Base-by-base conservation (phyloP, 1,140 invertebrate species). In the Trinorchestia longiramus region DNA sequence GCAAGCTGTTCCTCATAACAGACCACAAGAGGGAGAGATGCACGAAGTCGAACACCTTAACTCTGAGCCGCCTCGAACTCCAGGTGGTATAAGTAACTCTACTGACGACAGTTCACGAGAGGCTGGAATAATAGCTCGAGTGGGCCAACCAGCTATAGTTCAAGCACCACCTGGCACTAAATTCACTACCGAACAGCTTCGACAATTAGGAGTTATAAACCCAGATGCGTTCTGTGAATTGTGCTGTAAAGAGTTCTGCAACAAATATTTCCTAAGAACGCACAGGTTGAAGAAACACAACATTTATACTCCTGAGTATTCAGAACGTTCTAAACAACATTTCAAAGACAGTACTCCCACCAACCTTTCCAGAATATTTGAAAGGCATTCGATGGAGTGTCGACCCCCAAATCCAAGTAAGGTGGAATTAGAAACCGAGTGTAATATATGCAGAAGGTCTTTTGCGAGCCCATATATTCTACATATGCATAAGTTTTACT, bases 181-280 rank as follows among this genome's bases (percentile, higher is more conserved):
- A 77, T 98, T 96, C 98, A 98, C 97, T 98, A 98, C 97, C 97
- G 98, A 98, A 95, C 98, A 98, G 43, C 97, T 99, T 28, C 98
- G 98, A 4, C 98, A 98, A 96, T 97, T 99, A 47, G 98, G 98
- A 23, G 98, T 99, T 0, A 98, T 98, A 96, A 99, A 99, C 97
- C 98, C 98, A 1, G 98, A 99, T 97, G 98, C 98, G 36, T 99
- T 99, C 97, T 99, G 99, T 97, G 99, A 99, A 97, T 98, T 99
- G 92, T 99, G 99, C 97, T 98, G 98, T 97, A 99, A 99, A 97
- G 99, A 99, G 97, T 99, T 99, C 97, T 99, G 98, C 97, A 99
- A 99, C 97, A 99, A 99, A 97, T 99, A 99, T 97, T 99, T 99
- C 97, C 97, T 99, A 42, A 98, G 98, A 53, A 99, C 99, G 41